Percentiles rank a stretch among this genome's conserved stretches.
These are phyloP conservation scores for Orgyia antiqua DNA, from an alignment of 2,888 invertebrate species.

Conservation along the genomic window DNA sequence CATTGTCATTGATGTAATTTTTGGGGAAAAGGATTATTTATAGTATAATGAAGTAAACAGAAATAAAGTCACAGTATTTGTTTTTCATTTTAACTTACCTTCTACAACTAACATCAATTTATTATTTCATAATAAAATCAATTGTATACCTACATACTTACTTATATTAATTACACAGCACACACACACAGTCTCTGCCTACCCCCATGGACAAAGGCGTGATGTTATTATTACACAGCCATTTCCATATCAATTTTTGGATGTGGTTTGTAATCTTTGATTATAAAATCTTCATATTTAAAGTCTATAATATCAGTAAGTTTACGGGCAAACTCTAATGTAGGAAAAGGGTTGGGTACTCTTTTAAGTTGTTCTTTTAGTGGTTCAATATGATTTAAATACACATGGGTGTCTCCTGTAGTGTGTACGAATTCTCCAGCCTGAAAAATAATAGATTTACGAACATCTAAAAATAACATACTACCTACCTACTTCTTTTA, in stretches of 20 bases:
- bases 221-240: constrained; percentile 85
- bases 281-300: constrained; percentile 88
- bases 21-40: constrained; percentile 49
- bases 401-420: constrained; percentile 97
- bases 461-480: no score
- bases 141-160: no score
- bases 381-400: constrained; percentile 92
- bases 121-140: no score
- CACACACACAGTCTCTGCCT: no score
- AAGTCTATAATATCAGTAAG: constrained; percentile 92
- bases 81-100: constrained; percentile 4
- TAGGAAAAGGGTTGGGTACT: constrained; percentile 89
- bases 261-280: constrained; percentile 91
- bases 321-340: constrained; percentile 84
- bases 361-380: constrained; percentile 88
- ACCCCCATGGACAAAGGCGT: no score
- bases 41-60: constrained; percentile 38
- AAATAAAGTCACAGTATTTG: constrained; percentile 26
- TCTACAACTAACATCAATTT: no score
- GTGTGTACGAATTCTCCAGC: constrained; percentile 96
- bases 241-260: constrained; percentile 95
- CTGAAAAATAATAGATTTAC: constrained; percentile 58
- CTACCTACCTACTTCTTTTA: no score
- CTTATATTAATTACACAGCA: no score
- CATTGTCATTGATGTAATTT: constrained; percentile 48